Evolutionary conservation across 2,797 vertebrate species (phyloP), one percentile per base, ranked within the genome.

Genomic region (Acanthopagrus latus): DNA sequence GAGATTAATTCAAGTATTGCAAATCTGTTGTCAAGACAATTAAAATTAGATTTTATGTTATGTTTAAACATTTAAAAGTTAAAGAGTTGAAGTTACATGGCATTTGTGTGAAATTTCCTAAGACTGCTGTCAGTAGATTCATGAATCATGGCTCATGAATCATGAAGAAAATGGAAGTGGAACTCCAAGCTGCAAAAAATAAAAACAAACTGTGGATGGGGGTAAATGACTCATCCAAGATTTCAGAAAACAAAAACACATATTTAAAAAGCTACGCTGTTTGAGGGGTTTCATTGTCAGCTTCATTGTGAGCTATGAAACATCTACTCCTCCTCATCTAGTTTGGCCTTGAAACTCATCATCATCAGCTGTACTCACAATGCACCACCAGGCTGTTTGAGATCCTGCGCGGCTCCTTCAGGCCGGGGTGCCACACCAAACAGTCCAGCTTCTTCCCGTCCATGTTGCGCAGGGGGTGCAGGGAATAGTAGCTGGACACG

Each of bases 391-490:
- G 92, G 10, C 2, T 55, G 90, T 97, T 95, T 0, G 91, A 83
- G 89, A 98, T 95, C 86, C 96, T 92, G 43, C 93, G 95, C 0
- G 96, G 95, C 17, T 91, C 86, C 18, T 93, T 71, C 83, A 98
- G 92, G 7, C 94, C 93, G 0, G 97, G 97, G 46, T 99, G 97
- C 8, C 93, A 95, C 71, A 99, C 95, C 80, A 99, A 88, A 2
- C 98, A 99, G 86, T 96, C 97, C 25, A 99, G 94, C 17, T 88
- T 87, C 51, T 94, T 95, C 29, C 96, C 96, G 0, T 98, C 96
- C 97, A 98, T 98, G 90, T 90, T 91, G 55, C 98, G 96, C 58
- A 96, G 90, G 0, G 98, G 97, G 48, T 97, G 94, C 67, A 99
- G 91, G 20, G 83, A 96, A 92, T 92, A 99, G 78, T 94, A 88